Evolutionary conservation across 1,140 invertebrate species (phyloP).

Genomic region (Philotrypesis tridentata): DNA sequence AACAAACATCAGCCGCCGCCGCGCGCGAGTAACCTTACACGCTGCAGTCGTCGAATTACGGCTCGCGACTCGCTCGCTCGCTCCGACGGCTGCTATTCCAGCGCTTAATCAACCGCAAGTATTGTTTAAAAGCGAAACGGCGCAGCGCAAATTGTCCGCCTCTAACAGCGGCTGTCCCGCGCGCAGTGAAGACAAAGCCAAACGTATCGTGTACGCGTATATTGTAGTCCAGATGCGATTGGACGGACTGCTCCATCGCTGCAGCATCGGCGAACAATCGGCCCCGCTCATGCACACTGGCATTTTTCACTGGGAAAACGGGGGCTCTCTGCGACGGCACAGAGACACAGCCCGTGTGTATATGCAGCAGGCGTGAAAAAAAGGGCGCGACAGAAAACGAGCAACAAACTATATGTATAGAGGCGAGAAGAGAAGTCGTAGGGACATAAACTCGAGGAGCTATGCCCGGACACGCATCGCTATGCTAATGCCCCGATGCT

Average conservation of each 20-base stretch:
- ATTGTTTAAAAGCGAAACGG: neutral
- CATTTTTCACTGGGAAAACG: conserved; percentile 58
- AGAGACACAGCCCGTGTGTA: too few relatives aligned
- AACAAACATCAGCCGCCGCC: conserved; percentile 34
- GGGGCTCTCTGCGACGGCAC: too few relatives aligned
- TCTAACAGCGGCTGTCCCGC: too few relatives aligned
- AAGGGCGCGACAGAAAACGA: neutral
- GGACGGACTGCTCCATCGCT: too few relatives aligned
- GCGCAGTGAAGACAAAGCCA: too few relatives aligned
- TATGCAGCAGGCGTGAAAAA: too few relatives aligned
- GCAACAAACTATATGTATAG: conserved; percentile 47
- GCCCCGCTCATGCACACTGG: too few relatives aligned
- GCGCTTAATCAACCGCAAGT: neutral
- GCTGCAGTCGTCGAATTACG: conserved; percentile 33
- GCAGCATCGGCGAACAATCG: conserved; percentile 40
- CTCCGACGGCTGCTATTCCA: too few relatives aligned
- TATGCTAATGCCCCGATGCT: conserved; percentile 60
- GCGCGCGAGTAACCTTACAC: conserved; percentile 29
- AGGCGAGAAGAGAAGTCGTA: conserved; percentile 39
- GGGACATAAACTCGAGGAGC: conserved; percentile 59
- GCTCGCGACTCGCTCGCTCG: neutral
- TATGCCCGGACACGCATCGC: conserved; percentile 64
- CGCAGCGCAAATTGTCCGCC: too few relatives aligned
- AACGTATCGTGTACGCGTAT: too few relatives aligned
- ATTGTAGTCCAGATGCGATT: too few relatives aligned